Conservation (phyloP, 2,888 invertebrate genomes). For the Eristalis arbustorum region DNA sequence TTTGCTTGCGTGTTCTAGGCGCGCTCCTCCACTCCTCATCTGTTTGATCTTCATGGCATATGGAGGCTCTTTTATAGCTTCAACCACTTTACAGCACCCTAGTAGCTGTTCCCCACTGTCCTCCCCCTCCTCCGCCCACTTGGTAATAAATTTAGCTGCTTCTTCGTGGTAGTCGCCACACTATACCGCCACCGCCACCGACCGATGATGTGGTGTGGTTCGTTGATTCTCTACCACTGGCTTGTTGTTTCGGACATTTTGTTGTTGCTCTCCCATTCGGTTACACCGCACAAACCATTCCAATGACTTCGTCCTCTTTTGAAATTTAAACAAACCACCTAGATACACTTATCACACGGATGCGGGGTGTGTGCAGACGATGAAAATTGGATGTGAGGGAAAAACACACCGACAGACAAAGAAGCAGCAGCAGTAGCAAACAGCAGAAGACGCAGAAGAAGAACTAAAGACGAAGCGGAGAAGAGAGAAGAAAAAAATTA, state of each 20-base stretch:
- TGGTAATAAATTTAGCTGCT: conserved; percentile 41
- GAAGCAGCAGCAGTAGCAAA: background rate
- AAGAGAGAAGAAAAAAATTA: conserved; percentile 26
- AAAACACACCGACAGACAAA: background rate
- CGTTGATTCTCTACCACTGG: background rate
- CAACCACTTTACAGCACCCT: conserved; percentile 56
- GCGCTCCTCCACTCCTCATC: background rate
- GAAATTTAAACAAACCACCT: conserved; percentile 60
- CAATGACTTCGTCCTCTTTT: conserved; percentile 56
- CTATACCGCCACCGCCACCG: too few relatives aligned
- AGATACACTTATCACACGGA: conserved; percentile 37
- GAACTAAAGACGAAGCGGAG: conserved; percentile 10
- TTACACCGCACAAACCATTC: conserved; percentile 19
- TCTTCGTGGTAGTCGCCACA: background rate
- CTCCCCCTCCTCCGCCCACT: background rate
- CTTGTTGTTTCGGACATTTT: background rate
- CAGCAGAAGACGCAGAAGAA: conserved; percentile 7
- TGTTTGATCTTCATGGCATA: conserved; percentile 14
- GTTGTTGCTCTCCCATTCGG: background rate
- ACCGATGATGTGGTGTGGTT: background rate
- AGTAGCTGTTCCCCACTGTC: background rate
- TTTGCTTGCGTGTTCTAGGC: background rate
- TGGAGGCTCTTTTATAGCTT: conserved; percentile 39
- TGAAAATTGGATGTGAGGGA: background rate
- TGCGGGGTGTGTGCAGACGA: background rate